Evolutionary conservation across 2,888 invertebrate genomes (phyloP), one percentile per base, ranked within the genome.

Genomic region (Epirrhoe tristata): DNA sequence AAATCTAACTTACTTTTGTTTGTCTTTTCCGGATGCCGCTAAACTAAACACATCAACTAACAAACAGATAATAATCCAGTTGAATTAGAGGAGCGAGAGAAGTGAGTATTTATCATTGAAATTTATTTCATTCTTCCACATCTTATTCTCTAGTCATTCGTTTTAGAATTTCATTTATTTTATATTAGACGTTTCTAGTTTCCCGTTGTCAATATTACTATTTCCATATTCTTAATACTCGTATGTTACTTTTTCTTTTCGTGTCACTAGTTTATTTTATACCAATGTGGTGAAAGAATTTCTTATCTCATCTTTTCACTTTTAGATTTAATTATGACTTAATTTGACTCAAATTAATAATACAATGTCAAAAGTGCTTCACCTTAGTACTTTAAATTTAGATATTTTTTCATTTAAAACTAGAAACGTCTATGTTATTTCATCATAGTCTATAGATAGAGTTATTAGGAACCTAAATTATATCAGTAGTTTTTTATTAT

Each of bases 61-160:
- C 85, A 80, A 76, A 75, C 95, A 96, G 96, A 96, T 94, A 96
- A 96, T 95, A 96, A 95, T 91, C 96, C 96, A 76, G 95, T 96
- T 91, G 96, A 96, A 87, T 94, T 97, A 95, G 96, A 97, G 91
- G 97, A 97, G 91, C 95, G 97, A 86, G 97, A 97, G 93, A 97
- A 97, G 97, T 97, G 96, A 97, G 97, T 70, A 71, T 58, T 59
- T 8, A n/a, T 55, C 51, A 67, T 63, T 55, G 6, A 12, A 16
- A 53, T 64, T 61, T 60, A 48, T 32, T 66, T 61, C 34, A 34
- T 59, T 58, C 56, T 63, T 36, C 12, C 53, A 17, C 53, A 56
- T 46, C 48, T 14, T 58, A 55, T 61, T 61, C 54, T 63, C 55
- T 72, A 69, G 70, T 56, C 68, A 60, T 16, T 16, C 70, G 68